Conservation (phyloP, 2,113 vertebrate species). For the Drymodes brunneopygia region DNA sequence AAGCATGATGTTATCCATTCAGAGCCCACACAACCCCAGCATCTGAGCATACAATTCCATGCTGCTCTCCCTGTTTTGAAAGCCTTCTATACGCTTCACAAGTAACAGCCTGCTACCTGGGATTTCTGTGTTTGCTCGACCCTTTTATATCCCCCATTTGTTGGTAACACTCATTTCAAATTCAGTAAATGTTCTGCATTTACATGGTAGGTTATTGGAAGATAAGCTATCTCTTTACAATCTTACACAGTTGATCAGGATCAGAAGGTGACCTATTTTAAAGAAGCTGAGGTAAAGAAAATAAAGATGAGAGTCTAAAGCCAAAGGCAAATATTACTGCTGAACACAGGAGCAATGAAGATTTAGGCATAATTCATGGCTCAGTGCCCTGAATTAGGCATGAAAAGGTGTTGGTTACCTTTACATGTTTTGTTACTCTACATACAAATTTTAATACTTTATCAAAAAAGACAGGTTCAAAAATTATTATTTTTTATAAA, state of each 20-base stretch:
- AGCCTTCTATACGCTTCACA: not conserved
- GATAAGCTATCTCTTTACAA: not conserved
- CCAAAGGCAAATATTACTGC: not conserved
- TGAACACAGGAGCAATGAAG: not conserved
- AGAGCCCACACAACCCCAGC: not conserved
- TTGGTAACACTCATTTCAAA: not conserved
- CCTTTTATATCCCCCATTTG: not conserved
- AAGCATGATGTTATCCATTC: not conserved
- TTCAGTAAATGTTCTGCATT: not conserved
- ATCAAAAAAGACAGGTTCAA: not conserved
- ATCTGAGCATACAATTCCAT: not conserved
- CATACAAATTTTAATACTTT: not conserved
- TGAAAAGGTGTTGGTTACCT: not conserved
- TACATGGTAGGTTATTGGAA: not conserved
- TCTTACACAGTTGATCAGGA: slow-evolving; percentile 4
- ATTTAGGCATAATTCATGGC: not conserved
- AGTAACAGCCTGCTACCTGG: not conserved
- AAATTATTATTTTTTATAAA: not conserved
- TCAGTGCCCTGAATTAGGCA: not conserved
- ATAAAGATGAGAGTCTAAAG: not conserved
- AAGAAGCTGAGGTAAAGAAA: not conserved
- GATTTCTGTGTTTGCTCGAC: not conserved
- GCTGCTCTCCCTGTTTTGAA: not conserved
- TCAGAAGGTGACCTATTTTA: slow-evolving; percentile 1
- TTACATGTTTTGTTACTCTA: not conserved